These are phyloP conservation scores for Rapana venosa DNA, from an alignment of 2,888 invertebrate species.

Conservation along the genomic window DNA sequence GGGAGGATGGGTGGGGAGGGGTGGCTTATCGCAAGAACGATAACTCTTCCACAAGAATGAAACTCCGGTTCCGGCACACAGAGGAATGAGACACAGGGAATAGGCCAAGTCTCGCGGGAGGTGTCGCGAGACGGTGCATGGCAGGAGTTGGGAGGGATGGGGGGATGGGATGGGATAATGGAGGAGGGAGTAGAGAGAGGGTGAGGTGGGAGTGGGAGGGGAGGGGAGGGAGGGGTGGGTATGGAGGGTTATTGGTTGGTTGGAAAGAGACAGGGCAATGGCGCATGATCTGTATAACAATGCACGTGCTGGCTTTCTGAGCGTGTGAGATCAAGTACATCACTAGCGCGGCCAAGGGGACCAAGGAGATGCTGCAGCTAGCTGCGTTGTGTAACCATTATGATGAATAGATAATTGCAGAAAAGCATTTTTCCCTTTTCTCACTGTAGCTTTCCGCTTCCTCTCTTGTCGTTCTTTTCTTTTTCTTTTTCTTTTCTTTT, in stretches of 20 bases:
- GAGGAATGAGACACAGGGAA: background rate
- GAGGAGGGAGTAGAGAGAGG: too few relatives aligned
- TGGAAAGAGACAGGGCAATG: background rate
- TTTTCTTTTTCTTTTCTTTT: background rate
- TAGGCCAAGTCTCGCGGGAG: constrained; percentile 11
- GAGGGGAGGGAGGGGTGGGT: background rate
- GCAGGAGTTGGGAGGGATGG: too few relatives aligned
- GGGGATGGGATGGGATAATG: too few relatives aligned
- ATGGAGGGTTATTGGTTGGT: background rate
- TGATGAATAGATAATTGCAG: constrained; percentile 18
- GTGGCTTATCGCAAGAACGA: background rate
- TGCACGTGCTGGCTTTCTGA: background rate
- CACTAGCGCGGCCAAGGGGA: background rate
- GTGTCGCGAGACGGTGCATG: constrained; percentile 5
- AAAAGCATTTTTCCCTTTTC: background rate
- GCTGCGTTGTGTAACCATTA: constrained; percentile 1
- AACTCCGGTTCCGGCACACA: background rate
- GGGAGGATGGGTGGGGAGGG: background rate
- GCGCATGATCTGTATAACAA: constrained; percentile 3
- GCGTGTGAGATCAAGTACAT: background rate
- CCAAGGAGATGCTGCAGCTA: background rate
- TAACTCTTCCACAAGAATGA: constrained; percentile 2
- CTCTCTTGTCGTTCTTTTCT: background rate
- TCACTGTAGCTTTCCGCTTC: background rate
- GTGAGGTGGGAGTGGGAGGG: too few relatives aligned